Conservation (phyloP, 2,113 vertebrate genomes). For the Cisticola juncidis region DNA sequence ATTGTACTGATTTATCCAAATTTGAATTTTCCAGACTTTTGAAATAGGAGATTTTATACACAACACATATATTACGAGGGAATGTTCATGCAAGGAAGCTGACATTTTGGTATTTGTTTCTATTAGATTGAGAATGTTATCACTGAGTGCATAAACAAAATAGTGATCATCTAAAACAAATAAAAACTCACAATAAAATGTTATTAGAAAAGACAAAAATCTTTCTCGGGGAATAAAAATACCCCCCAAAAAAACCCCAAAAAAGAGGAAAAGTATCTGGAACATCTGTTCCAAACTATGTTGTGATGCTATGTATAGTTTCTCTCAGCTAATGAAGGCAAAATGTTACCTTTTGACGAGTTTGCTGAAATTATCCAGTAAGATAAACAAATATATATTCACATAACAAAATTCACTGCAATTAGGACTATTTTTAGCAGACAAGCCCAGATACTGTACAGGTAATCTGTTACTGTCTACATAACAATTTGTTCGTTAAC, state of each 20-base stretch:
- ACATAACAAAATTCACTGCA: not conserved
- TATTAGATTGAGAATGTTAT: not conserved
- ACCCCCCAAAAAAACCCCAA: too few relatives aligned
- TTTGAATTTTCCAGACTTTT: not conserved
- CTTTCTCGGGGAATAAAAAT: fast-evolving
- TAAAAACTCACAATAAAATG: not conserved
- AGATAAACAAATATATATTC: not conserved
- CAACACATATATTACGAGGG: not conserved
- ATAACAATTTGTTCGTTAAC: not conserved
- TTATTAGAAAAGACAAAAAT: not conserved
- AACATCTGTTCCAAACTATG: not conserved
- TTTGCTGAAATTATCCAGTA: not conserved
- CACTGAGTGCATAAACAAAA: not conserved
- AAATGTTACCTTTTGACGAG: not conserved
- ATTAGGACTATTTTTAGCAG: not conserved
- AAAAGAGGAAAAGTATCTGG: not conserved
- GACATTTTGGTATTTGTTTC: not conserved
- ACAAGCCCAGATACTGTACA: not conserved
- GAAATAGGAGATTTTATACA: not conserved
- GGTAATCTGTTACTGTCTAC: not conserved
- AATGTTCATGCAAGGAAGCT: not conserved
- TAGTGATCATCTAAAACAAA: not conserved
- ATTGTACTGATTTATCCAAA: not conserved
- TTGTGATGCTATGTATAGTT: not conserved
- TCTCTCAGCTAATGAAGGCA: not conserved